These are phyloP conservation scores for Callimorpha dominula DNA, from an alignment of 2,888 invertebrate genomes.

Conservation along the genomic window DNA sequence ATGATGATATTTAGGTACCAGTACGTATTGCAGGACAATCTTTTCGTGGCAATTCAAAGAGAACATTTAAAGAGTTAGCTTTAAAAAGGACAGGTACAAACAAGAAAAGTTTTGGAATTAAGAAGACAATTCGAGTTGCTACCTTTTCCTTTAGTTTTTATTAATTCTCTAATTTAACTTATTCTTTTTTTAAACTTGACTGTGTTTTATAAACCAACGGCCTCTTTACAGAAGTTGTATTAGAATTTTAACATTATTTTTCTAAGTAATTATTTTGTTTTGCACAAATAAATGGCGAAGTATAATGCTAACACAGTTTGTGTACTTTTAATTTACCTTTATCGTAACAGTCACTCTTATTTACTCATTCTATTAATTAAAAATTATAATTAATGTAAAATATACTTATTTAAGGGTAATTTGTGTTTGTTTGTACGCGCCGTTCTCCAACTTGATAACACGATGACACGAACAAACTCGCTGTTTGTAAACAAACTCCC, in stretches of 20 bases:
- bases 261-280: not conserved
- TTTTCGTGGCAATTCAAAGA: constrained; percentile 41
- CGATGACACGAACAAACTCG: not conserved
- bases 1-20: no score
- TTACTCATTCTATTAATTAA: not conserved
- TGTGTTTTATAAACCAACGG: constrained; percentile 33
- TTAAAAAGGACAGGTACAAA: constrained; percentile 43
- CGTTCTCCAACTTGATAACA: not conserved
- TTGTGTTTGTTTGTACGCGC: not conserved
- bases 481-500: no score
- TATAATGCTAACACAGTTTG: not conserved
- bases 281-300: not conserved
- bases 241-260: constrained; percentile 2
- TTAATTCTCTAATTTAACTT: constrained; percentile 47
- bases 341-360: not conserved
- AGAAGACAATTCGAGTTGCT: constrained; percentile 38
- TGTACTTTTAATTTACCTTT: not conserved
- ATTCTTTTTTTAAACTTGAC: constrained; percentile 37
- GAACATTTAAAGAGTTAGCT: constrained; percentile 33
- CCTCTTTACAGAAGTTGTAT: constrained; percentile 30
- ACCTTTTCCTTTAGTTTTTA: constrained; percentile 47
- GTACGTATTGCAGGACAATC: no score
- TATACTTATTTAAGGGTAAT: not conserved
- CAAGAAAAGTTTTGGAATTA: constrained; percentile 51
- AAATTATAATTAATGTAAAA: not conserved